These are phyloP conservation scores for Ostrea edulis DNA, from an alignment of 1,140 invertebrate genomes.

Conservation along the genomic window DNA sequence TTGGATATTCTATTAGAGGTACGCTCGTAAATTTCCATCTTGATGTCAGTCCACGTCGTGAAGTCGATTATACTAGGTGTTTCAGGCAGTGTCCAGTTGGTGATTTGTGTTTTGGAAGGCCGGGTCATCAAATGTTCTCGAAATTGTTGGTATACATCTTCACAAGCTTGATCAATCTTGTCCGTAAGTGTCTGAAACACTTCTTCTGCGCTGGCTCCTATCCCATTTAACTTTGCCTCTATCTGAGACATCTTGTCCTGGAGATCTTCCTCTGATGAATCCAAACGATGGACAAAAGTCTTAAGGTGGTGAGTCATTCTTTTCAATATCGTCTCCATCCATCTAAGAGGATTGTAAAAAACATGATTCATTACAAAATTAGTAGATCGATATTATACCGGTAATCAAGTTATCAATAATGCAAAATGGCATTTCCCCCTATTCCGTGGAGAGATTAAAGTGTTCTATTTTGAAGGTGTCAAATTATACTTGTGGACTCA, in stretches of 20 bases:
- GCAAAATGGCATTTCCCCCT: not conserved
- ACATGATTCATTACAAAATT: too few species aligned
- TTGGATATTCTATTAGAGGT: slow-evolving; percentile 42
- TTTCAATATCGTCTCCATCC: slow-evolving; percentile 65
- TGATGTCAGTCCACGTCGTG: slow-evolving; percentile 41
- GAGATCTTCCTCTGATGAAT: slow-evolving; percentile 56
- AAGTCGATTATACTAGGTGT: not conserved
- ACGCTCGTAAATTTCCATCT: slow-evolving; percentile 37
- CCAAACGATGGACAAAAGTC: slow-evolving; percentile 59
- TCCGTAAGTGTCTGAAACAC: slow-evolving; percentile 46
- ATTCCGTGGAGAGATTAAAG: too few species aligned
- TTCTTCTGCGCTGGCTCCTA: slow-evolving; percentile 54
- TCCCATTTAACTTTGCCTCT: slow-evolving; percentile 54
- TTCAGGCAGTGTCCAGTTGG: slow-evolving; percentile 39
- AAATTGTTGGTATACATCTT: slow-evolving; percentile 43
- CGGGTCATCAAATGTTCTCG: slow-evolving; percentile 35
- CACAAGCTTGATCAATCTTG: slow-evolving; percentile 43
- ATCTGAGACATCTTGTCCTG: slow-evolving; percentile 48
- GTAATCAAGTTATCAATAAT: too few species aligned
- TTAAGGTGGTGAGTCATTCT: slow-evolving; percentile 58
- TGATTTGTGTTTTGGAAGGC: slow-evolving; percentile 4
- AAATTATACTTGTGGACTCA: slow-evolving; percentile 43
- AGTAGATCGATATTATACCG: too few species aligned
- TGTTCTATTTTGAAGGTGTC: too few species aligned
- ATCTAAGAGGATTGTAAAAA: slow-evolving; percentile 53